Evolutionary conservation across 2,888 invertebrate genomes (phyloP), one percentile per base, ranked within the genome.

Genomic region (Trachelus troglodyta): DNA sequence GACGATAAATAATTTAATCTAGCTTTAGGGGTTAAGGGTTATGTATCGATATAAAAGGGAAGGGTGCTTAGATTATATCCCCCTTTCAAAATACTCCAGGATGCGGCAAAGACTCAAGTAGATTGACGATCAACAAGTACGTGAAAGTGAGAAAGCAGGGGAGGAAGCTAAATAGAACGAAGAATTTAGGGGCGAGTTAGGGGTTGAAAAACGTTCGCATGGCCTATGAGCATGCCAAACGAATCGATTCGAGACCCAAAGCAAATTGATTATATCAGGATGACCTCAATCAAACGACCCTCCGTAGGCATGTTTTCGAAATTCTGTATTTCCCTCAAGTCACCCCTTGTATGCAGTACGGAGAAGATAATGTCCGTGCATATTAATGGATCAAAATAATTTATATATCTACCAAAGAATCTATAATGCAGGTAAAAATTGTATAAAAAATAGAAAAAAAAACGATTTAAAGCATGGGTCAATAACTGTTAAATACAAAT

Each of bases 221-320:
- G 34, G 79, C 77, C 78, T 81, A 34, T 37, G 37, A 79, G 82
- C 79, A 75, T 76, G 78, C 69, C 34, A 75, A 78, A 76, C 79
- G 74, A 80, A 80, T 82, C 82, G 82, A 82, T 81, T 81, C 76
- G 75, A 80, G 73, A 69, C 68, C 34, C n/a, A 75, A 34, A 74
- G 74, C 34, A 74, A n/a, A 74, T 74, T 74, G n/a, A 15, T 12
- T 74, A 33, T 35, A 33, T 35, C 31, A n/a, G 11, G 33, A n/a
- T 35, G 74, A 34, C 74, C 34, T 74, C 34, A 34, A 74, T n/a
- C 23, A 31, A 15, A 1, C 34, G 74, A 74, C 12, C 69, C 11
- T 40, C 15, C 40, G 40, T 15, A 40, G 40, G 1, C 1, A 15
- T 15, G 15, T 40, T 40, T 40, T 1, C 15, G 4, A 40, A 15